Evolutionary conservation across 2,113 vertebrate species (phyloP).

Genomic region (Marmota monax): DNA sequence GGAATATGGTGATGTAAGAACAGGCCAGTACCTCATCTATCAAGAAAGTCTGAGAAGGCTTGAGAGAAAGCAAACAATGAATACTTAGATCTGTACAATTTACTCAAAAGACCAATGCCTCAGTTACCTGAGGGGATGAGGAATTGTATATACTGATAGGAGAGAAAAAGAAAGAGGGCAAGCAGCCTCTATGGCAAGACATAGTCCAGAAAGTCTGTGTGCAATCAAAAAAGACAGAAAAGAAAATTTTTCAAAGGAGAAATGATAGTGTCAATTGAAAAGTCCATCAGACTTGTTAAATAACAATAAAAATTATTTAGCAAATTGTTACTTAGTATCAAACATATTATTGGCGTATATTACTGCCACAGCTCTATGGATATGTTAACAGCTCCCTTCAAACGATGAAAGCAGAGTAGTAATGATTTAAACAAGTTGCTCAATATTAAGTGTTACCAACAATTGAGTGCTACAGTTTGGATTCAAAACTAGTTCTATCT

Average conservation of each 20-base stretch:
- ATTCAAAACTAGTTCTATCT: background rate
- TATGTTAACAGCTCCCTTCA: background rate
- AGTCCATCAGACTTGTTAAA: background rate
- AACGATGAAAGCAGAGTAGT: background rate
- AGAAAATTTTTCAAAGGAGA: background rate
- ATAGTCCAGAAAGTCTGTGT: background rate
- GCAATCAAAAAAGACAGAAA: background rate
- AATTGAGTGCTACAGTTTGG: background rate
- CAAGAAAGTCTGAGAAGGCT: background rate
- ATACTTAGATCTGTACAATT: background rate
- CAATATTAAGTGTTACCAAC: background rate
- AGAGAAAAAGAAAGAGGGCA: background rate
- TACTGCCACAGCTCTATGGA: background rate
- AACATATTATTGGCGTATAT: background rate
- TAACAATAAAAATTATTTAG: background rate
- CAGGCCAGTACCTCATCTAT: background rate
- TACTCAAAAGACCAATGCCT: background rate
- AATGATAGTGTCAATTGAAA: background rate
- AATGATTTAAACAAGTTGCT: background rate
- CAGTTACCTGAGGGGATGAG: fast-evolving
- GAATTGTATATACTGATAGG: background rate
- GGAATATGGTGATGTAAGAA: background rate
- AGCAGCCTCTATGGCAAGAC: fast-evolving
- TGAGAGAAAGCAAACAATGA: background rate
- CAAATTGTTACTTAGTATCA: background rate